Evolutionary conservation across 1,140 invertebrate genomes (phyloP).

Genomic region (Spodoptera litura): DNA sequence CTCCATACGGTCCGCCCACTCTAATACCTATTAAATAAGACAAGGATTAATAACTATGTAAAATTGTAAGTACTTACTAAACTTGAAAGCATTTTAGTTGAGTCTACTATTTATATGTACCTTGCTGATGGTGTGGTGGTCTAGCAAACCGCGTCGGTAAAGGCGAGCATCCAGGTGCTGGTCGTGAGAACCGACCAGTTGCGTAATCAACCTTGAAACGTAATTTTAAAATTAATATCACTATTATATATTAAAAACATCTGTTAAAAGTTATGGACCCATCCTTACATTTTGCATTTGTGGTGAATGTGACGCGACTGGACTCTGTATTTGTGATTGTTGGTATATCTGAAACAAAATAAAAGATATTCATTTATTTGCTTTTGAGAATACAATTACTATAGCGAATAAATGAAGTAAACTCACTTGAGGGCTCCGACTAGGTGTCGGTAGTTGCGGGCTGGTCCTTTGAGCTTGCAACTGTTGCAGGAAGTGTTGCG

Average conservation of each 20-base stretch:
- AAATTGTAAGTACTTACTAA: not conserved
- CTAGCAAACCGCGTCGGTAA: slow-evolving; percentile 84
- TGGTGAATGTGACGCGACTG: slow-evolving; percentile 82
- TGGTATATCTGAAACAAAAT: slow-evolving; percentile 79
- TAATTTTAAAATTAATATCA: slow-evolving; percentile 22
- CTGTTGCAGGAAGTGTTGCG: slow-evolving; percentile 81
- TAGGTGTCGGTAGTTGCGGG: slow-evolving; percentile 82
- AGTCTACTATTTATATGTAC: slow-evolving; percentile 51
- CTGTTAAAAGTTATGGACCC: not conserved
- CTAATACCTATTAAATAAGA: slow-evolving; percentile 75
- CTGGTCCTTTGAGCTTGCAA: slow-evolving; percentile 81
- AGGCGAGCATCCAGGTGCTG: slow-evolving; percentile 82
- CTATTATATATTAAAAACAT: not conserved
- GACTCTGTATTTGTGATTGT: slow-evolving; percentile 84
- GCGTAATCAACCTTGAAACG: slow-evolving; percentile 73
- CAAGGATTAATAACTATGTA: slow-evolving; percentile 11
- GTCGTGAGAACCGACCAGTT: slow-evolving; percentile 78
- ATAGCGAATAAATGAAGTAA: not conserved
- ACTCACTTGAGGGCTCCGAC: slow-evolving; percentile 82
- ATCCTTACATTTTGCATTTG: slow-evolving; percentile 80
- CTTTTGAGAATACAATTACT: not conserved
- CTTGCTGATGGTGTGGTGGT: slow-evolving; percentile 84
- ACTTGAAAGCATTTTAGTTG: not conserved
- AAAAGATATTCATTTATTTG: not conserved
- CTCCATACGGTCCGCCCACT: slow-evolving; percentile 79